Evolutionary conservation across 2,888 invertebrate genomes (phyloP).

Genomic region (Luperina testacea): DNA sequence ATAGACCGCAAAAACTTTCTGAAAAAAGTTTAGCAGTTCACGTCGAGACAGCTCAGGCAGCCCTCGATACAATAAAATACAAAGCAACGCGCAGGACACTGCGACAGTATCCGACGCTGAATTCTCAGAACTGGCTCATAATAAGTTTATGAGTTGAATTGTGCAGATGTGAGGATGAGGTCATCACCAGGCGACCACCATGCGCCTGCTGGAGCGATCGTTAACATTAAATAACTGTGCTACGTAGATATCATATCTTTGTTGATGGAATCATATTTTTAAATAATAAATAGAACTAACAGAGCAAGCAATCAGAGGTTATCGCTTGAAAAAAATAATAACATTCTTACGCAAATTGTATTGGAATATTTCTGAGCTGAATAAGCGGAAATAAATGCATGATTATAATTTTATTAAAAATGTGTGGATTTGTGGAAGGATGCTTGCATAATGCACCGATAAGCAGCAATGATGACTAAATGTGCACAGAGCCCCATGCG

Average conservation of each 20-base stretch:
- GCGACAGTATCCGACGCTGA: slow-evolving; percentile 17
- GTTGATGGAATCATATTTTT: slow-evolving; percentile 46
- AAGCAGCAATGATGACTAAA: slow-evolving; percentile 9
- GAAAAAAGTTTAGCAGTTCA: background rate
- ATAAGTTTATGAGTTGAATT: slow-evolving; percentile 46
- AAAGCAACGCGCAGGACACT: slow-evolving; percentile 26
- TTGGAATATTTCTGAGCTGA: slow-evolving; percentile 6
- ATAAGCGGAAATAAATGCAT: background rate
- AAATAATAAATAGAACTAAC: slow-evolving; percentile 39
- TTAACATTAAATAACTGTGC: slow-evolving; percentile 27
- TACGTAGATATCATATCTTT: slow-evolving; percentile 35
- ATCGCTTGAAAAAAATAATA: slow-evolving; percentile 48
- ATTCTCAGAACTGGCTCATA: slow-evolving; percentile 49
- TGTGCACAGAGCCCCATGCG: background rate
- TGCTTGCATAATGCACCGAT: background rate
- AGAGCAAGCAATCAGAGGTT: slow-evolving; percentile 47
- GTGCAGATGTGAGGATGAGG: slow-evolving; percentile 65
- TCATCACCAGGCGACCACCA: slow-evolving; percentile 51
- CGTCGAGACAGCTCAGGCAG: background rate
- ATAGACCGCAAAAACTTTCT: background rate
- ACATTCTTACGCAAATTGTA: slow-evolving; percentile 21
- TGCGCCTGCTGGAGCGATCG: slow-evolving; percentile 28
- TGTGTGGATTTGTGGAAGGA: background rate
- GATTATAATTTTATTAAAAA: background rate
- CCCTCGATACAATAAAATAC: slow-evolving; percentile 6